These are phyloP conservation scores for Leptinotarsa peninsularis DNA, from an alignment of 2,888 invertebrate genomes.

Conservation along the genomic window DNA sequence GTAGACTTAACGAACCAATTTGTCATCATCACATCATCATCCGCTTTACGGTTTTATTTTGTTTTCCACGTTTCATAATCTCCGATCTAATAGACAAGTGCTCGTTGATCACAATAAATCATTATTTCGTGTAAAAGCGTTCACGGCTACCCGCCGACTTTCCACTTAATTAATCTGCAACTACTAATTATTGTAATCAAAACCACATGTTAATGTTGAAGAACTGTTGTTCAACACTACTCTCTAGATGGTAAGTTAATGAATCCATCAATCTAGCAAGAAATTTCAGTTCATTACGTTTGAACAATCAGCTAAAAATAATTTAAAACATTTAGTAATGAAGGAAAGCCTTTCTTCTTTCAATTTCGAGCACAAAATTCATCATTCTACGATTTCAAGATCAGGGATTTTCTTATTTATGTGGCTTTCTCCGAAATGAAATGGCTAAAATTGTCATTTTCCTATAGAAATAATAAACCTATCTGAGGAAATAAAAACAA, in stretches of 20 bases:
- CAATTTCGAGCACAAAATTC: background rate
- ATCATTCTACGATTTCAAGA: background rate
- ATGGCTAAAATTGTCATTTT: no score
- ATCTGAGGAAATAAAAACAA: no score
- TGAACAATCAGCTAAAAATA: slow-evolving; percentile 3
- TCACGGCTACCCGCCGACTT: slow-evolving; percentile 37
- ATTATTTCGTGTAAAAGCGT: slow-evolving; percentile 36
- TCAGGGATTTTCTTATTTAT: background rate
- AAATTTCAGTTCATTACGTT: slow-evolving; percentile 24
- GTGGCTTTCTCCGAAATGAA: background rate
- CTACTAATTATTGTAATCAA: slow-evolving; percentile 45
- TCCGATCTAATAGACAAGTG: slow-evolving; percentile 19
- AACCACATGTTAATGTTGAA: slow-evolving; percentile 39
- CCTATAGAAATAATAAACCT: no score
- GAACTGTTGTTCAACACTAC: slow-evolving; percentile 39
- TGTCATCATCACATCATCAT: slow-evolving; percentile 4
- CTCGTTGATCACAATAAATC: slow-evolving; percentile 40
- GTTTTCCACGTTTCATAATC: slow-evolving; percentile 1
- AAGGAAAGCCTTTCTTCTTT: background rate
- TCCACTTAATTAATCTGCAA: slow-evolving; percentile 43
- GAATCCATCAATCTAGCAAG: slow-evolving; percentile 27
- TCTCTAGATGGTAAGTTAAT: slow-evolving; percentile 30
- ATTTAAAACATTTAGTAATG: background rate
- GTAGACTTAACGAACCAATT: background rate
- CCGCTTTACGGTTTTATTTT: background rate